phyloP scores from a whole-genome alignment of 2,797 vertebrate species.

The Ceyx erithaca region DNA sequence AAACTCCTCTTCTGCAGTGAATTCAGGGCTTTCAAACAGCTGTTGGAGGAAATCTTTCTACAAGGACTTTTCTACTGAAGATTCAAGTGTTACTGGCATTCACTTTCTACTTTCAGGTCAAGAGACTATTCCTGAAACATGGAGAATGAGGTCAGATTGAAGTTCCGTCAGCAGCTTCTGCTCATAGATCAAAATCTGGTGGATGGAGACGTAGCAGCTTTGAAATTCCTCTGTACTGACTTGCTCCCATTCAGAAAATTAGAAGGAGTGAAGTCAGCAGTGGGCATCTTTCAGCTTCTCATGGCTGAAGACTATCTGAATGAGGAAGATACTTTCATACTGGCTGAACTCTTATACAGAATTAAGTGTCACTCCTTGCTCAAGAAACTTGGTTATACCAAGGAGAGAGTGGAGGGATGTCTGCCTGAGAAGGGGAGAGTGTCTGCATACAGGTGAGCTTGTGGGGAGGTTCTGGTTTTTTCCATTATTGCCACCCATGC shows the following conservation, averaged over 20 bases:
- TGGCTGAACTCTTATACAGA: slow-evolving; percentile 76
- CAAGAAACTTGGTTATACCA: slow-evolving; percentile 47
- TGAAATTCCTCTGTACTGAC: slow-evolving; percentile 80
- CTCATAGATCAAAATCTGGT: slow-evolving; percentile 54
- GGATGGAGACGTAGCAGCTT: slow-evolving; percentile 59
- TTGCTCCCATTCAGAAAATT: slow-evolving; percentile 53
- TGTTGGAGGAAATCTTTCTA: not conserved
- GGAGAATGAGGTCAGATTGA: not conserved
- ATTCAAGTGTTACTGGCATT: not conserved
- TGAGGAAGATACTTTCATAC: slow-evolving; percentile 56
- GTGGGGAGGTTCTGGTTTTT: not conserved
- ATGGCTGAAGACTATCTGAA: slow-evolving; percentile 35
- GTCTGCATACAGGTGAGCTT: slow-evolving; percentile 73
- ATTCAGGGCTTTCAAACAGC: not conserved
- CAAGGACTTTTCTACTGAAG: not conserved
- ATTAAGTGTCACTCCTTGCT: slow-evolving; percentile 64
- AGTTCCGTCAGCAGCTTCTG: slow-evolving; percentile 53
- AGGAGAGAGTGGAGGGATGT: slow-evolving; percentile 31
- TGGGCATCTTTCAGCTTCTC: slow-evolving; percentile 70
- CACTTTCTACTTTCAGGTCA: slow-evolving; percentile 3
- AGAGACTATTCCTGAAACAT: not conserved
- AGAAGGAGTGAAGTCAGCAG: slow-evolving; percentile 43
- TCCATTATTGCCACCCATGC: not conserved
- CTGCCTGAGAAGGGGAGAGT: slow-evolving; percentile 43
- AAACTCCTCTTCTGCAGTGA: not conserved